Evolutionary conservation across 2,888 invertebrate species (phyloP).

Genomic region (Unio delphinus): DNA sequence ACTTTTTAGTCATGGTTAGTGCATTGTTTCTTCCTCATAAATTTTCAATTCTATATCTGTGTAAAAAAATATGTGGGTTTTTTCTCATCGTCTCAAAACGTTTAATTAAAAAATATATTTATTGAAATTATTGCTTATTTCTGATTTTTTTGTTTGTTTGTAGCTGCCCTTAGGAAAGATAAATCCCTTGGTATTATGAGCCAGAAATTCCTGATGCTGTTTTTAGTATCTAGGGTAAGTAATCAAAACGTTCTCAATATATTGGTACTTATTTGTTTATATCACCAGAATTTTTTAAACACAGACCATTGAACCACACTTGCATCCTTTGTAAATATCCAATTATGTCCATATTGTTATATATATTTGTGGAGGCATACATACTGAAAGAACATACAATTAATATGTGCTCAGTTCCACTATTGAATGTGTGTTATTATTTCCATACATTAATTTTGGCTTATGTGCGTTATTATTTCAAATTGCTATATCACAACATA

Average conservation of each 20-base stretch:
- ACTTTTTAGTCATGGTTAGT: conserved; percentile 33
- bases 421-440: too few relatives aligned
- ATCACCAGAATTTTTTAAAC: too few relatives aligned
- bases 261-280: too few relatives aligned
- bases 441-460: too few relatives aligned
- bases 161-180: conserved; percentile 72
- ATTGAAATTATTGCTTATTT: neutral
- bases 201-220: conserved; percentile 82
- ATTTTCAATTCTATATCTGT: neutral
- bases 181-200: conserved; percentile 81
- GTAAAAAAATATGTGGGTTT: too few relatives aligned
- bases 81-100: too few relatives aligned
- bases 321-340: neutral
- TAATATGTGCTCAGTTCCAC: too few relatives aligned
- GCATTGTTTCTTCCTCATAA: neutral
- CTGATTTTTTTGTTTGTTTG: conserved; percentile 16
- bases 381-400: neutral
- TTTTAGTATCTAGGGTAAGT: conserved; percentile 78
- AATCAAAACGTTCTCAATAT: neutral
- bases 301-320: neutral
- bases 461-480: too few relatives aligned
- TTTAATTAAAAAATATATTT: too few relatives aligned
- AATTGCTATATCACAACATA: too few relatives aligned
- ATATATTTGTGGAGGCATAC: too few relatives aligned
- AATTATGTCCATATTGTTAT: neutral